Evolutionary conservation across 2,888 invertebrate species (phyloP), one percentile per base, ranked within the genome.

Genomic region (Drosophila maculinotata): DNA sequence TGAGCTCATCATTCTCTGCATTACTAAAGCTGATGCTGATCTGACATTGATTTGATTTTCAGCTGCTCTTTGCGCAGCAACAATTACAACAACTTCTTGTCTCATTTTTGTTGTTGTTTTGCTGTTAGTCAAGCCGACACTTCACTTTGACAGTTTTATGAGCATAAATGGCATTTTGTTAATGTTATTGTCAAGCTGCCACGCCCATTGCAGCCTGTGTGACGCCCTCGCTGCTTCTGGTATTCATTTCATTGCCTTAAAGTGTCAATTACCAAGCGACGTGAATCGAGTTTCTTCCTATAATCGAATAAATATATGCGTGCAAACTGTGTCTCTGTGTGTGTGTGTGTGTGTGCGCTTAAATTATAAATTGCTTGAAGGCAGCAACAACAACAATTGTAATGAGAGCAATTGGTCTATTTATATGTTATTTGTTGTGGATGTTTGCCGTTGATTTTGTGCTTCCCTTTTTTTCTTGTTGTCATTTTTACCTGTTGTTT

Each of bases 61-160:
- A 53, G 48, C 36, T 52, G 54, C 47, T 42, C 42, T 58, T 35
- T 30, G 44, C 44, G n/a, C 41, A 41, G 10, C 41, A 49, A 25
- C 28, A 52, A 10, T 17, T 12, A 26, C 25, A 36, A 28, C 20
- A n/a, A 30, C 26, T 23, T 31, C 36, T 12, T 10, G 10, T 42
- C 6, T 28, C 31, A 33, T 36, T 48, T 49, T 38, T 26, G 52
- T 30, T 25, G 42, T 14, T 26, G 62, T 8, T n/a, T n/a, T 54
- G 45, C 12, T 53, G 67, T 45, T 31, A 49, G 81, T 44, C 67
- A 66, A 59, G 76, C 66, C 54, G 75, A 67, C 81, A 70, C 78
- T 78, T 87, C 65, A 64, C 52, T 69, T 81, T 87, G 82, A 81
- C 87, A 81, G 72, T 84, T 87, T 87, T 75, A 84, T 78, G 81